Percentiles rank a stretch among this genome's conserved stretches.
Evolutionary conservation across 2,797 vertebrate genomes (phyloP).

Genomic region (Bradypodion pumilum): DNA sequence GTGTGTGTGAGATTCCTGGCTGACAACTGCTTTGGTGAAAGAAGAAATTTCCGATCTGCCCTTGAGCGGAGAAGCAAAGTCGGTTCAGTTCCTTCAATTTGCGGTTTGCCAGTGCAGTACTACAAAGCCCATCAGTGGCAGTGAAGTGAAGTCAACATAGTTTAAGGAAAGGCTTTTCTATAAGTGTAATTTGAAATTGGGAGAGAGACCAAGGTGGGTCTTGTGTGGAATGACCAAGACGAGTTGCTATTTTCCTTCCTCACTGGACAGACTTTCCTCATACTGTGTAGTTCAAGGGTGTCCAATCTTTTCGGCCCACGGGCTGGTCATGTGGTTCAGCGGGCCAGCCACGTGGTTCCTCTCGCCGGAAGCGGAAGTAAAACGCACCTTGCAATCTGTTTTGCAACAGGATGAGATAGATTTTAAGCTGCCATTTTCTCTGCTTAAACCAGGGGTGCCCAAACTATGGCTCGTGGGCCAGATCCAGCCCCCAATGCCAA

Average conservation of each 20-base stretch:
- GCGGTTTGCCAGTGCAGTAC: not conserved
- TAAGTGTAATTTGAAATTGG: not conserved
- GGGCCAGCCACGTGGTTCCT: no score
- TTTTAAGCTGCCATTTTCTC: no score
- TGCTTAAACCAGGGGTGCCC: no score
- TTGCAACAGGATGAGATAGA: no score
- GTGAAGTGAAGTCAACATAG: not conserved
- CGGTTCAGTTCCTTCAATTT: rapidly evolving
- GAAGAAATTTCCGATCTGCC: not conserved
- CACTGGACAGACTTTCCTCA: not conserved
- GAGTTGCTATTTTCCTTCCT: not conserved
- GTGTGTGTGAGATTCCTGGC: no score
- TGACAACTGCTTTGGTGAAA: no score
- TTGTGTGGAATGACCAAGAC: not conserved
- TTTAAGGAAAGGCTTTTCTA: not conserved
- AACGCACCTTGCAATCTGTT: no score
- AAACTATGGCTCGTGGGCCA: no score
- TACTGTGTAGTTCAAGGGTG: not conserved
- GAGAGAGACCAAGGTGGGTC: not conserved
- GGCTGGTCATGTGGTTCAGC: no score
- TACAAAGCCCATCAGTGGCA: not conserved
- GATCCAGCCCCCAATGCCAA: no score
- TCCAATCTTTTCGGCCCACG: no score
- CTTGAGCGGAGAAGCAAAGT: not conserved
- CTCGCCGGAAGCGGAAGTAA: no score